Conservation (phyloP, 2,888 invertebrate genomes). For the Caenorhabditis plicata region DNA sequence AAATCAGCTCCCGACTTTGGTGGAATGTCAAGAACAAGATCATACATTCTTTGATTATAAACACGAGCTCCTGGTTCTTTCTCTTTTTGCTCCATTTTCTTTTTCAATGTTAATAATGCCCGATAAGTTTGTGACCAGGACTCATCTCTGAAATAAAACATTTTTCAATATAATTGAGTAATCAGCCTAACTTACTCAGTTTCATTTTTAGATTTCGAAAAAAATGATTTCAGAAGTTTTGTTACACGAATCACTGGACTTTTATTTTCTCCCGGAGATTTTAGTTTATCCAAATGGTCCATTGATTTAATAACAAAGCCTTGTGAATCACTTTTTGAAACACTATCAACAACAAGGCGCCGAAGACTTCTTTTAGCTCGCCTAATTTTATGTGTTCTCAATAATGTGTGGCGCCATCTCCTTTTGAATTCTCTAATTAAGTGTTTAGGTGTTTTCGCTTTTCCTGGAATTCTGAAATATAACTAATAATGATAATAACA, state of each 20-base stretch:
- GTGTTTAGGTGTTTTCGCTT: too few relatives aligned
- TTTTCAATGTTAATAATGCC: slow-evolving; percentile 42
- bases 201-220: slow-evolving; percentile 11
- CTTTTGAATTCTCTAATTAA: too few relatives aligned
- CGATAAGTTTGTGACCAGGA: slow-evolving; percentile 55
- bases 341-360: slow-evolving; percentile 36
- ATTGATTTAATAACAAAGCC: slow-evolving; percentile 27
- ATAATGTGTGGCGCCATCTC: too few relatives aligned
- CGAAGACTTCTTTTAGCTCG: slow-evolving; percentile 38
- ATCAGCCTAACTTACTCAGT: too few relatives aligned
- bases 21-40: slow-evolving; percentile 50
- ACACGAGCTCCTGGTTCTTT: slow-evolving; percentile 53
- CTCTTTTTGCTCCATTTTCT: slow-evolving; percentile 38
- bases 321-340: slow-evolving; percentile 35
- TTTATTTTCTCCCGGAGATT: slow-evolving; percentile 9
- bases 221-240: slow-evolving; percentile 15
- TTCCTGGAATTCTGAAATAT: too few relatives aligned
- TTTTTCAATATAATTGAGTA: background rate
- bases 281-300: slow-evolving; percentile 31
- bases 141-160: slow-evolving; percentile 25
- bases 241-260: slow-evolving; percentile 21
- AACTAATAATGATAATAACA: too few relatives aligned
- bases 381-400: too few relatives aligned
- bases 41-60: slow-evolving; percentile 57
- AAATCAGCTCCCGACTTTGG: background rate